These are phyloP conservation scores for Onychomys leucogaster DNA, from an alignment of 2,797 vertebrate species.

Conservation along the genomic window DNA sequence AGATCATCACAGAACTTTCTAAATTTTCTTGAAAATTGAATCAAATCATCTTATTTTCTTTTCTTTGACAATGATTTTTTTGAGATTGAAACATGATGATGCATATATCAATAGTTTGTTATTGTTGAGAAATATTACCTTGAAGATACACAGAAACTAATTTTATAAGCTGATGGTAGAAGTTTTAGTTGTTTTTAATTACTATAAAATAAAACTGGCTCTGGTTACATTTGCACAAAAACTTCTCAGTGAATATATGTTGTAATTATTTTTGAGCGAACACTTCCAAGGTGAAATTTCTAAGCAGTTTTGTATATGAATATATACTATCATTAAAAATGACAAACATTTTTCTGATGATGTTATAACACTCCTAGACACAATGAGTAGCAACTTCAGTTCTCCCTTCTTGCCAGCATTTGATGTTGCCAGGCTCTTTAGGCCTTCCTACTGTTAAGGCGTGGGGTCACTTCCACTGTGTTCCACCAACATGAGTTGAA, in stretches of 20 bases:
- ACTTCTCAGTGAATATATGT: neutral
- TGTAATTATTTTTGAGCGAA: neutral
- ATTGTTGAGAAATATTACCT: constrained; percentile 30
- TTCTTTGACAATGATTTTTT: neutral
- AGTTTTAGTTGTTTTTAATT: neutral
- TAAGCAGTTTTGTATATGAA: neutral
- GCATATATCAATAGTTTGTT: neutral
- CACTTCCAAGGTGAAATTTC: neutral
- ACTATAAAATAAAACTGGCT: neutral
- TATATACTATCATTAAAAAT: neutral
- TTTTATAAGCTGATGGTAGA: neutral
- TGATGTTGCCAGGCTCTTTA: neutral
- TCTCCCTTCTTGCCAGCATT: neutral
- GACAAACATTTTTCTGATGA: neutral
- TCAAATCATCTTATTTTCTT: constrained; percentile 15
- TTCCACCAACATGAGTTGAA: neutral
- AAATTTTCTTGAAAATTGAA: neutral
- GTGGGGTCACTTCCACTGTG: neutral
- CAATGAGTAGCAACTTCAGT: neutral
- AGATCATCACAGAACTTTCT: neutral
- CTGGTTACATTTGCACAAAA: neutral
- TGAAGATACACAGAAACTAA: neutral
- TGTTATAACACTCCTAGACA: neutral
- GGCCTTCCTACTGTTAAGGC: neutral
- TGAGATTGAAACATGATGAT: neutral